Conservation (phyloP, 2,797 vertebrate genomes). For the Phataginus tetradactyla region DNA sequence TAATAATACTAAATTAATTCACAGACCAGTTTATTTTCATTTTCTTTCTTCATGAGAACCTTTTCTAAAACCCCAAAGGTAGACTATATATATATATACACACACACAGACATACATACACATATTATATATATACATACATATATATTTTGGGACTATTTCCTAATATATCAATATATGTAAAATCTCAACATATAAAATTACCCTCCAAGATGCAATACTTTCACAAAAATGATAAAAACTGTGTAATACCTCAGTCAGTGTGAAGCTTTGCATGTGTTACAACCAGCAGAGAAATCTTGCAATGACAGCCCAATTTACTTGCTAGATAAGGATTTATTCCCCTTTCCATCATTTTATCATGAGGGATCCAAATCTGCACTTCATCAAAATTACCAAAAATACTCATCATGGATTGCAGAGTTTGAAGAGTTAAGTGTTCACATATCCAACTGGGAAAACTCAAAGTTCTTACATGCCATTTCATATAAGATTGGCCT, state of each 20-base stretch:
- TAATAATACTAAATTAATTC: not conserved
- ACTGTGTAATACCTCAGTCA: not conserved
- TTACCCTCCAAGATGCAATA: not conserved
- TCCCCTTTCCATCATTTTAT: not conserved
- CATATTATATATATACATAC: no score
- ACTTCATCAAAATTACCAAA: not conserved
- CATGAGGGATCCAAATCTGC: not conserved
- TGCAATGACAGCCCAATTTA: not conserved
- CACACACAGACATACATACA: rapidly evolving
- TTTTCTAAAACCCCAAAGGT: not conserved
- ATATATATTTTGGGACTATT: not conserved
- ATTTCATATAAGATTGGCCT: not conserved
- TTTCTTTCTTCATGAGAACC: not conserved
- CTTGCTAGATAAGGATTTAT: not conserved
- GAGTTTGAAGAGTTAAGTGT: not conserved
- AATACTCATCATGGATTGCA: not conserved
- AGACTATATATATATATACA: not conserved
- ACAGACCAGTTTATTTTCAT: not conserved
- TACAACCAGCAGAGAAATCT: not conserved
- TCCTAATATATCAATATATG: not conserved
- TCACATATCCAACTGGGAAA: not conserved
- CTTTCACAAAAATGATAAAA: not conserved
- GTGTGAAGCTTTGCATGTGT: not conserved
- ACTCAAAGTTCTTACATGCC: not conserved
- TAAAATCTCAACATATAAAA: not conserved